phyloP scores from a whole-genome alignment of 2,888 invertebrate genomes.

The Nebria brevicollis region DNA sequence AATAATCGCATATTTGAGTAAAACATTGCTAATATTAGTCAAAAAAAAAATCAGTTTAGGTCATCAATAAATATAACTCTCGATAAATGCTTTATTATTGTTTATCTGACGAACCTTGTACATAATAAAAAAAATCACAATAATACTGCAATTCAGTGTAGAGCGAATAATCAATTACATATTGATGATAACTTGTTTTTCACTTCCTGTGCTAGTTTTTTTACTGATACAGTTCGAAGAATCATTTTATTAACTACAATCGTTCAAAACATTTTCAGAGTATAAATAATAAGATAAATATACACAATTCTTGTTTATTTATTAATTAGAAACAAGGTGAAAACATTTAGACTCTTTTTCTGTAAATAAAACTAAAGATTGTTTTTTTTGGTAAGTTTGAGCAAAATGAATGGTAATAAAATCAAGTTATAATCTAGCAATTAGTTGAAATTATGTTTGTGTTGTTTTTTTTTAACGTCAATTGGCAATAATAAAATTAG shows the following conservation, averaged over 20 bases:
- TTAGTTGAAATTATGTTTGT: no score
- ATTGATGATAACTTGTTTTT: background rate
- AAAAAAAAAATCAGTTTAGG: no score
- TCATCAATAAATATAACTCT: background rate
- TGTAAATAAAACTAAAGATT: no score
- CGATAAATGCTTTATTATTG: background rate
- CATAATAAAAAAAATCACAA: background rate
- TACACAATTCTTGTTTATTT: no score
- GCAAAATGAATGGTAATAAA: no score
- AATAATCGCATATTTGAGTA: no score
- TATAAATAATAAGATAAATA: background rate
- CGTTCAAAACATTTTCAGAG: conserved; percentile 17
- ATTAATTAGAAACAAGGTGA: no score
- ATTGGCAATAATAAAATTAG: conserved; percentile 5
- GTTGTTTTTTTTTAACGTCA: background rate
- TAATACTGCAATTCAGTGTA: background rate
- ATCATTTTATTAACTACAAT: conserved; percentile 30
- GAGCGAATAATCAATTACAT: background rate
- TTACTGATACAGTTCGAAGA: conserved; percentile 2
- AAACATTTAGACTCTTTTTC: no score
- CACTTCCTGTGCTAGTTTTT: conserved; percentile 3
- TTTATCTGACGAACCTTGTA: background rate
- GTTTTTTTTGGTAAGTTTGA: no score
- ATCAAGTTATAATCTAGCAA: no score
- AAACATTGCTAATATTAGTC: no score